Evolutionary conservation across 2,888 invertebrate species (phyloP), one percentile per base, ranked within the genome.

Genomic region (Crocallis elinguaria): DNA sequence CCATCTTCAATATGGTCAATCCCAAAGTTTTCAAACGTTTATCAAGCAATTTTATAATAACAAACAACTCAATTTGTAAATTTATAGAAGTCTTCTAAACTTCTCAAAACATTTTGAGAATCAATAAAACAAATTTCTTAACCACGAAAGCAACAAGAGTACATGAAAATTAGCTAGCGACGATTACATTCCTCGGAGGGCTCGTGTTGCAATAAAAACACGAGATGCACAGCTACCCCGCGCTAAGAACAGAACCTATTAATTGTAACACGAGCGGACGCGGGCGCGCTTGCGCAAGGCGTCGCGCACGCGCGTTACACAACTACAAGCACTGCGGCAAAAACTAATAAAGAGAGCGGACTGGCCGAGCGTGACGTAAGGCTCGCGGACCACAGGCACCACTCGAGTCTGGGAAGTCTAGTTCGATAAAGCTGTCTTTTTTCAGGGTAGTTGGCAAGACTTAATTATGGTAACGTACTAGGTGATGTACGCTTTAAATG

Each of bases 211-310:
- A 35, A 39, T 39, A 39, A 45, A 44, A 45, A 23, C 39, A 19
- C 27, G 35, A 41, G 12, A 17, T 8, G 12, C 17, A 25, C 12
- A 14, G 27, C n/a, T 19, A 36, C 17, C 25, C 16, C 3, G 49
- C 3, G 17, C 41, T 23, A 43, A 46, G 42, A 59, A 62, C 57
- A 54, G 58, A 57, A 58, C 49, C 54, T 53, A 58, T 63, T 58
- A 60, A 56, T 57, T 50, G 45, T 25, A 43, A 52, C 30, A 16
- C 33, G 46, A 61, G 35, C 41, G 36, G 7, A 16, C 32, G 14
- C 36, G 39, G 29, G 8, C 29, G 45, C 39, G 39, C 30, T 53
- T 55, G 59, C 51, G 49, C 57, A 58, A 60, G 13, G 16, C 43
- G 9, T n/a, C 2, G 36, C 42, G 50, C 52, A 36, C 48, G 52